Evolutionary conservation across 2,113 vertebrate genomes (phyloP).

Genomic region (Hydrochoerus hydrochaeris): DNA sequence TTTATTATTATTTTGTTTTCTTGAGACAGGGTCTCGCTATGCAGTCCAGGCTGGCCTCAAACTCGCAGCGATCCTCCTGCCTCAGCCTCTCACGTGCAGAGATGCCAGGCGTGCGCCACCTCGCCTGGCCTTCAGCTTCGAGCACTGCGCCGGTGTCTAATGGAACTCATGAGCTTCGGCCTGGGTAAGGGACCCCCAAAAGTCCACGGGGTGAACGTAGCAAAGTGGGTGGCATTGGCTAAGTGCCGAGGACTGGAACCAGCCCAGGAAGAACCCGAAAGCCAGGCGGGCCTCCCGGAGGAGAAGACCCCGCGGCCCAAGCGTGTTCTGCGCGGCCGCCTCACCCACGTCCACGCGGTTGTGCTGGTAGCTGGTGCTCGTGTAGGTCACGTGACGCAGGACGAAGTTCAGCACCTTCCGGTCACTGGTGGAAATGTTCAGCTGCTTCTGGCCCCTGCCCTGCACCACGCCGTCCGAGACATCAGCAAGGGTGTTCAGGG

Average conservation of each 20-base stretch:
- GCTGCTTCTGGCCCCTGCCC: constrained; percentile 77
- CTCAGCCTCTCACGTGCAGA: background rate
- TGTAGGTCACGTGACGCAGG: constrained; percentile 83
- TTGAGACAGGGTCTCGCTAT: background rate
- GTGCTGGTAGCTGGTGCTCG: constrained; percentile 83
- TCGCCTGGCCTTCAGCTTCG: background rate
- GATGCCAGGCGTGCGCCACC: background rate
- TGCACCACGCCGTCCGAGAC: constrained; percentile 57
- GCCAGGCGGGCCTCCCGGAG: constrained; percentile 14
- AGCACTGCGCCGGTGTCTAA: background rate
- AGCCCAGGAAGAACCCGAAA: background rate
- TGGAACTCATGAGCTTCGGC: background rate
- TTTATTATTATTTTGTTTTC: background rate
- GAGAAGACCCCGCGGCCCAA: background rate
- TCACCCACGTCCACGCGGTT: constrained; percentile 83
- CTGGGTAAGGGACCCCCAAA: background rate
- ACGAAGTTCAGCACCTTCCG: constrained; percentile 79
- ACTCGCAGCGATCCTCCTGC: background rate
- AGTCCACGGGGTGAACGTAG: background rate
- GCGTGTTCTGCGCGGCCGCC: background rate
- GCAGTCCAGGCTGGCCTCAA: background rate
- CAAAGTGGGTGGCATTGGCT: background rate
- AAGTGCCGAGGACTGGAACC: background rate
- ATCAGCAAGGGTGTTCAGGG: constrained; percentile 74
- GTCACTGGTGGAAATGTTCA: constrained; percentile 77